Percentiles rank a stretch among this genome's conserved stretches.
Conservation (phyloP, 2,113 vertebrate genomes). For the Festucalex cinctus region DNA sequence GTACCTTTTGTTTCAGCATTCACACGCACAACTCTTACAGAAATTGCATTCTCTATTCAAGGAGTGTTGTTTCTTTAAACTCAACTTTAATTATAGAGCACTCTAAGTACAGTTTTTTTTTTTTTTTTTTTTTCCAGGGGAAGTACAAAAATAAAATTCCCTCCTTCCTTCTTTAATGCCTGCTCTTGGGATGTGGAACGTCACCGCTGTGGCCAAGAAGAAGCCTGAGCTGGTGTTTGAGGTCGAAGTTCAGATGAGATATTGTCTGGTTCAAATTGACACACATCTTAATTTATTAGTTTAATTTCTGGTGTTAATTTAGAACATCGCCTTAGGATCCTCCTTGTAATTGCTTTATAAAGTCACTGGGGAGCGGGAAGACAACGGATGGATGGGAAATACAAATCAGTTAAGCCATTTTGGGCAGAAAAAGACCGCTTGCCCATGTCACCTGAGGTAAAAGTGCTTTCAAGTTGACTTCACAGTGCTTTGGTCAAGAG, state of each 20-base stretch:
- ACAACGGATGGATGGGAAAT: neutral
- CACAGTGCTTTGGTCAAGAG: constrained; percentile 12
- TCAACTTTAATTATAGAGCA: neutral
- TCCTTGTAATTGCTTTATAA: no score
- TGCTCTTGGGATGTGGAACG: no score
- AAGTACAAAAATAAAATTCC: neutral
- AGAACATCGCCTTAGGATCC: no score
- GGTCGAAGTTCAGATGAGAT: no score
- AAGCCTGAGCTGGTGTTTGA: no score
- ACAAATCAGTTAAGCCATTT: neutral
- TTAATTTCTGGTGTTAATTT: no score
- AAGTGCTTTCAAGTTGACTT: constrained; percentile 14
- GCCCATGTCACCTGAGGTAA: constrained; percentile 8
- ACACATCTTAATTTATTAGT: no score
- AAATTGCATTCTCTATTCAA: neutral
- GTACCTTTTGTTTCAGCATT: no score
- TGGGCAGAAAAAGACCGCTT: constrained; percentile 1
- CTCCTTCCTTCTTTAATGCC: no score
- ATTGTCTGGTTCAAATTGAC: no score
- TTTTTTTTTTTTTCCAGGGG: neutral
- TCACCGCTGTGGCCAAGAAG: no score
- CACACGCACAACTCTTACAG: neutral
- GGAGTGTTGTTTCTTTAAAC: neutral
- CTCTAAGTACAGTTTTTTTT: neutral
- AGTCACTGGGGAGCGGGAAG: no score